These are phyloP conservation scores for Montipora sp. DNA, from an alignment of 64 coral and sea anemone species.

Conservation along the genomic window DNA sequence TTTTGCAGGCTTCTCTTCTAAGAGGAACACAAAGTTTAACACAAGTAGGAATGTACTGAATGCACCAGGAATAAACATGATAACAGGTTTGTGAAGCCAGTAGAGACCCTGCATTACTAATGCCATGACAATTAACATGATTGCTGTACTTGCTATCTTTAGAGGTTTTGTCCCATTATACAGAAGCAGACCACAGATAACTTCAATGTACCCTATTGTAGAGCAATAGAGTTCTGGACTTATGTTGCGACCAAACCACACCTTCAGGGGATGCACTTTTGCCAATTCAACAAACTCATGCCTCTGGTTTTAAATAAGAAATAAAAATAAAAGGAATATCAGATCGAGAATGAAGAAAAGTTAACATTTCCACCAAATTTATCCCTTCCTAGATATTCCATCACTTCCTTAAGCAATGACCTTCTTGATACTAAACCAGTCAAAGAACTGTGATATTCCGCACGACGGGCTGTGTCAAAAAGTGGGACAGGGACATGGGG, in stretches of 20 bases:
- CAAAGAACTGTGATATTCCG: too few species aligned
- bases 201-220: conserved; percentile 68
- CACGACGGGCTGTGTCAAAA: too few species aligned
- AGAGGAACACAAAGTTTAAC: conserved; percentile 51
- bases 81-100: conserved; percentile 41
- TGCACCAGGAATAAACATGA: conserved; percentile 47
- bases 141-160: conserved; percentile 46
- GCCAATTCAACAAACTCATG: conserved; percentile 61
- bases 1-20: conserved; percentile 13
- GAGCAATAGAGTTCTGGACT: conserved; percentile 44
- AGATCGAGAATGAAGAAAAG: neutral
- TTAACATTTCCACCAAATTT: too few species aligned
- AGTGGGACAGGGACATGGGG: too few species aligned
- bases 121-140: conserved; percentile 66
- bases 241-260: conserved; percentile 64
- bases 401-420: too few species aligned
- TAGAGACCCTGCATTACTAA: conserved; percentile 58
- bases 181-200: conserved; percentile 51
- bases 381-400: too few species aligned
- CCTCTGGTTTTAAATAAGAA: conserved; percentile 55
- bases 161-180: conserved; percentile 51
- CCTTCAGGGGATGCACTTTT: conserved; percentile 65
- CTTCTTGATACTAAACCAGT: too few species aligned
- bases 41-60: conserved; percentile 47
- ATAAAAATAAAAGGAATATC: neutral